Percentiles rank a stretch among this genome's conserved stretches.
phyloP scores from a whole-genome alignment of 2,888 invertebrate species.

The Orthosia gothica region DNA sequence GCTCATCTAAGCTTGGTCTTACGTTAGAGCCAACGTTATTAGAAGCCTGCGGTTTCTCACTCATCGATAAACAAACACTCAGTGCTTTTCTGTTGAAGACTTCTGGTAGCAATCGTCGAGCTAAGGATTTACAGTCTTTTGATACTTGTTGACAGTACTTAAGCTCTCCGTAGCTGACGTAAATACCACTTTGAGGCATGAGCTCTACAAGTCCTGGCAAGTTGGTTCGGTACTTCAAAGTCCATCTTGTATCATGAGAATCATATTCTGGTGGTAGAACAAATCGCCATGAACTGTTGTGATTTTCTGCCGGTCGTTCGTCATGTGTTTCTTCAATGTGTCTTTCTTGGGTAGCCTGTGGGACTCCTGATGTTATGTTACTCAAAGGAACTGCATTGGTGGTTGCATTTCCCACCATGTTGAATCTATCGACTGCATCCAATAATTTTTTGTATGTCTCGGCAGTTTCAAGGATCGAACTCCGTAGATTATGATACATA shows the following conservation, averaged over 20 bases:
- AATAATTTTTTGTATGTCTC: no score
- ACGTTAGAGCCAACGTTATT: no score
- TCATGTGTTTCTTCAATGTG: no score
- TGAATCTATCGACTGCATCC: no score
- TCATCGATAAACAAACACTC: constrained; percentile 1
- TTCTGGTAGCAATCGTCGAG: neutral
- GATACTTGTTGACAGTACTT: neutral
- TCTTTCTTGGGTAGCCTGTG: no score
- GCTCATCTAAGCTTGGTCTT: neutral
- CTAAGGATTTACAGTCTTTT: constrained; percentile 6
- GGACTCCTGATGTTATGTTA: no score
- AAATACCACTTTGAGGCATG: neutral
- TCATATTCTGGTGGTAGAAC: constrained; percentile 6
- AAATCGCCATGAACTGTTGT: neutral
- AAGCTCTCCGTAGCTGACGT: neutral
- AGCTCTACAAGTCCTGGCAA: neutral
- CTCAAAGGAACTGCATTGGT: no score
- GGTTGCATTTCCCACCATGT: no score
- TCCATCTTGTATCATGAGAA: neutral
- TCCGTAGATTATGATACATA: neutral
- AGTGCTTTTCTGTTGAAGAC: constrained; percentile 2
- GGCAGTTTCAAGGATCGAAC: no score
- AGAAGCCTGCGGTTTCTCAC: neutral
- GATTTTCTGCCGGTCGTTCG: no score
- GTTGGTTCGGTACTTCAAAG: neutral